Base-by-base conservation (phyloP, 2,797 vertebrate species). In the Poeciliopsis presidionis region DNA sequence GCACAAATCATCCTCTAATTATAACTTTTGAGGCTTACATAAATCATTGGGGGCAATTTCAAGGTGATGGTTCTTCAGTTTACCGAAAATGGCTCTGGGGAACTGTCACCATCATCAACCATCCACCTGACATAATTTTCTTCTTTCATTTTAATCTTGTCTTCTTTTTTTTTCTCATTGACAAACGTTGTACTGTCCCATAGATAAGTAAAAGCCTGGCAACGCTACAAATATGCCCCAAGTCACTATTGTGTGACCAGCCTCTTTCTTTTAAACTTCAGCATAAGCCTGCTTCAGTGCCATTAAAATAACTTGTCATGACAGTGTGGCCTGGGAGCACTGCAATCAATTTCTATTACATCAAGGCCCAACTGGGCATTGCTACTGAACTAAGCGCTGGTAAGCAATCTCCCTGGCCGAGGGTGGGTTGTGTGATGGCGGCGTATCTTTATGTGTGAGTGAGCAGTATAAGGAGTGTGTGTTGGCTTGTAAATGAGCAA, bases 271-370 rank as follows among this genome's bases (percentile, higher is more conserved):
- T 91, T 91, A 91, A 92, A 92, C 90, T 90, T 91, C 87, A 83
- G 80, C 87, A 89, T 87, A 91, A 92, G 88, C 88, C 91, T 2
- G 78, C 87, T 94, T 93, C 90, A 91, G 86, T 90, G 86, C 85
- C 86, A 86, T 91, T 92, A 91, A 91, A 94, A 91, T 90, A 92
- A 94, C 91, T 91, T 93, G 92, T 94, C 90, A 92, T 93, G 90
- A 91, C 92, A 92, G 89, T 81, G 88, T 85, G 84, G 90, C 86
- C 90, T 86, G 84, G 84, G 82, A 94, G 93, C 92, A 84, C 74
- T 67, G 80, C 90, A 93, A 94, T 93, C 93, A 94, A 94, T 95
- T 94, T 92, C 90, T 92, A 94, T 94, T 91, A 94, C 86, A 93
- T 93, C 93, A 93, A 89, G 86, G 89, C 82, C 90, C 85, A 88